Evolutionary conservation across 35 echinoderm and acorn worm species (phyloP).

Genomic region (Lytechinus variegatus): DNA sequence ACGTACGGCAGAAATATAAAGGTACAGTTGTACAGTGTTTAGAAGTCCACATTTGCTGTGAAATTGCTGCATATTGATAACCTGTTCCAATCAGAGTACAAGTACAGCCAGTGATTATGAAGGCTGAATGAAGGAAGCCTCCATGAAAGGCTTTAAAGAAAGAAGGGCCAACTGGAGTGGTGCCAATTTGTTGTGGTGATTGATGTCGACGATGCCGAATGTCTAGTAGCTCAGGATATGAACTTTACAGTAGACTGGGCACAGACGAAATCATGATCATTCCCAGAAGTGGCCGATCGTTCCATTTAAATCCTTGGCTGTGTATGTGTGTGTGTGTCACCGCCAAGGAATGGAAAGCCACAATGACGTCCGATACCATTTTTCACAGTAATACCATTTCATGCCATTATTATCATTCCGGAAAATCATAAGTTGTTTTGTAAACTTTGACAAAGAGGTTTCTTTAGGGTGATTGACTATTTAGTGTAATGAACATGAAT

Average conservation of each 20-base stretch:
- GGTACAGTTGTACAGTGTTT: no score
- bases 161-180: neutral
- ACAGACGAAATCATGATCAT: neutral
- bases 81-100: neutral
- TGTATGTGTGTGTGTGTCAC: neutral
- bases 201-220: neutral
- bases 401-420: neutral
- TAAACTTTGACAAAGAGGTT: no score
- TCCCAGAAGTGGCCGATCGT: neutral
- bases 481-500: no score
- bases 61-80: neutral
- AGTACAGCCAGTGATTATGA: neutral
- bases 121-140: neutral
- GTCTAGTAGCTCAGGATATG: neutral
- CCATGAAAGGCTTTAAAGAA: neutral
- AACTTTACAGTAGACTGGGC: constrained; percentile 9
- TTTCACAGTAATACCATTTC: no score
- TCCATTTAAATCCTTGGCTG: neutral
- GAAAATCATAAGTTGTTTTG: no score
- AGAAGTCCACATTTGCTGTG: neutral
- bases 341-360: neutral
- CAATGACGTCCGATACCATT: neutral
- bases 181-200: neutral
- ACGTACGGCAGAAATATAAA: no score
- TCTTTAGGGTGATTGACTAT: no score